Evolutionary conservation across 2,113 vertebrate species (phyloP).

Genomic region (Neogobius melanostomus): DNA sequence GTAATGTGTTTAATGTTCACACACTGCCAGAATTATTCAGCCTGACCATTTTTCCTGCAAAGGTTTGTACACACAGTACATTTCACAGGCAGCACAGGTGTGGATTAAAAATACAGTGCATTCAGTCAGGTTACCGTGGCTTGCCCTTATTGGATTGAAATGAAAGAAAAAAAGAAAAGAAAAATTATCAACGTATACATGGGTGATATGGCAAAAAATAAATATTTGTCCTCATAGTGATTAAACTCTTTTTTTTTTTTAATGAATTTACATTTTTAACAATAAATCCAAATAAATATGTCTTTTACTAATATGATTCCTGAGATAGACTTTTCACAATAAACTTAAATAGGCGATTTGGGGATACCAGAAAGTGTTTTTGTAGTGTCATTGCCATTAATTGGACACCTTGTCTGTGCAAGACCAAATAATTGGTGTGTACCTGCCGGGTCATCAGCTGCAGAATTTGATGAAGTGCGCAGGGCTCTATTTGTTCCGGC

Average conservation of each 20-base stretch:
- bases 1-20: constrained; percentile 50
- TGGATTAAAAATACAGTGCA: constrained; percentile 27
- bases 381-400: neutral
- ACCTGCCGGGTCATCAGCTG: constrained; percentile 29
- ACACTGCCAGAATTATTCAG: constrained; percentile 40
- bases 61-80: constrained; percentile 18
- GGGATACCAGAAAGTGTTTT: neutral
- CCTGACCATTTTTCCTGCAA: constrained; percentile 30
- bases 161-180: too few relatives aligned
- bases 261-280: too few relatives aligned
- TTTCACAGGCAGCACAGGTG: constrained; percentile 43
- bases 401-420: constrained; percentile 6
- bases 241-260: too few relatives aligned
- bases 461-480: constrained; percentile 15
- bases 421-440: constrained; percentile 4
- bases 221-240: too few relatives aligned
- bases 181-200: too few relatives aligned
- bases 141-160: constrained; percentile 13
- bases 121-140: constrained; percentile 19
- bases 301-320: too few relatives aligned
- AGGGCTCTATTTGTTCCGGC: constrained; percentile 8
- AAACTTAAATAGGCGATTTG: neutral
- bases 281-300: too few relatives aligned
- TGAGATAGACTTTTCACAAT: too few relatives aligned
- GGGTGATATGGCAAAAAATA: too few relatives aligned